Evolutionary conservation across 2,113 vertebrate genomes (phyloP).

Genomic region (Ptilonorhynchus violaceus): DNA sequence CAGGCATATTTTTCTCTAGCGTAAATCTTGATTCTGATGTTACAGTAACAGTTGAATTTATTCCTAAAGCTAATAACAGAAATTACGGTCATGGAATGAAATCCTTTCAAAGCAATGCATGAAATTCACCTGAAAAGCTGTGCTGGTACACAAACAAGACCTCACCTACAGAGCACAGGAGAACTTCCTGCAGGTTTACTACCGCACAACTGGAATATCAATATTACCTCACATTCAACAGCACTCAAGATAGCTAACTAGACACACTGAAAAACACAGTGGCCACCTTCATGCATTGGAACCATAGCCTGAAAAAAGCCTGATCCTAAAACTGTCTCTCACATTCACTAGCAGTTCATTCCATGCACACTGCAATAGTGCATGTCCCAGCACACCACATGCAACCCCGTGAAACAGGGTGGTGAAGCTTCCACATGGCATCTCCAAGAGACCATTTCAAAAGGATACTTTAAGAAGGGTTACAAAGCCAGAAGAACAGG

Average conservation of each 20-base stretch:
- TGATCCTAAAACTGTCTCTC: background rate
- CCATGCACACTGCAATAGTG: rapidly evolving
- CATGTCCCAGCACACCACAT: rapidly evolving
- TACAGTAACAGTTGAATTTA: background rate
- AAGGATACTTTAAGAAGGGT: background rate
- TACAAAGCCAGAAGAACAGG: background rate
- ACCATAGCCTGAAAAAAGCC: background rate
- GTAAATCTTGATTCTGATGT: background rate
- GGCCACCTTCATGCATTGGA: background rate
- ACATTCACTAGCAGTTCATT: background rate
- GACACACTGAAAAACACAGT: background rate
- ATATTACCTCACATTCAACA: background rate
- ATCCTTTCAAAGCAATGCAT: background rate
- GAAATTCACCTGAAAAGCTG: background rate
- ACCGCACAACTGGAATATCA: background rate
- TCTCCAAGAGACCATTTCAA: background rate
- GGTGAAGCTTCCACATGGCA: background rate
- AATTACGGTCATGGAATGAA: background rate
- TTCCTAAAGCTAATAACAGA: background rate
- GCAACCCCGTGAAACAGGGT: background rate
- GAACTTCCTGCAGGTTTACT: background rate
- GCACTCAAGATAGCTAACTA: background rate
- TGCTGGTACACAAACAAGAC: background rate
- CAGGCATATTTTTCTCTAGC: background rate
- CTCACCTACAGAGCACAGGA: background rate